phyloP scores from a whole-genome alignment of 2,113 vertebrate species.

The Seriola quinqueradiata region DNA sequence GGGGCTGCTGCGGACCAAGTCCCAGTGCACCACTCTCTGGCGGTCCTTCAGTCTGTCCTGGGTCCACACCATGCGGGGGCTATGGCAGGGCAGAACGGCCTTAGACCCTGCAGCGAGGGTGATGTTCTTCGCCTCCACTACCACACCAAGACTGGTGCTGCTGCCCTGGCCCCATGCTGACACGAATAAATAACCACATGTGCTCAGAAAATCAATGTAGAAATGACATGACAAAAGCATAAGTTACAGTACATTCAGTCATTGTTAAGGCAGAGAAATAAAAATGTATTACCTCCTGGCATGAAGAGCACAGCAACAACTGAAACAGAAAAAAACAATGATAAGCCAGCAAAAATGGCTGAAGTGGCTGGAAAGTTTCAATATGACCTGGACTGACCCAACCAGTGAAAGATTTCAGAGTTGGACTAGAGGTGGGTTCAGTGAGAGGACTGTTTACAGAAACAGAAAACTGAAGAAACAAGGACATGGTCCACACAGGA shows the following conservation, averaged over 20 bases:
- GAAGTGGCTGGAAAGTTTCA: neutral
- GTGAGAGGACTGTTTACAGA: conserved; percentile 34
- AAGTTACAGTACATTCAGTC: neutral
- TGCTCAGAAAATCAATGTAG: neutral
- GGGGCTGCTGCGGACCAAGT: conserved; percentile 84
- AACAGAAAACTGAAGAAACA: conserved; percentile 4
- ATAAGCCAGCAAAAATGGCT: conserved; percentile 21
- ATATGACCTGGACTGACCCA: conserved; percentile 25
- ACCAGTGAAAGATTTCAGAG: neutral
- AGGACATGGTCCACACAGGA: neutral
- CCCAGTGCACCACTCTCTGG: conserved; percentile 97
- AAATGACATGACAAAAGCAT: neutral
- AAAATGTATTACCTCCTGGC: conserved; percentile 69
- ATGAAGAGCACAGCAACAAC: conserved; percentile 77
- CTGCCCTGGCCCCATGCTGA: conserved; percentile 80
- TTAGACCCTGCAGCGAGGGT: conserved; percentile 82
- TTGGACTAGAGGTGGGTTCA: conserved; percentile 51
- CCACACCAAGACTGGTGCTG: conserved; percentile 75
- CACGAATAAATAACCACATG: conserved; percentile 23
- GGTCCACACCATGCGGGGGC: conserved; percentile 93
- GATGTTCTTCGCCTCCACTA: conserved; percentile 88
- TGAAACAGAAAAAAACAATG: conserved; percentile 69
- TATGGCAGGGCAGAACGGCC: conserved; percentile 90
- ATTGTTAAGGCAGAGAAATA: neutral
- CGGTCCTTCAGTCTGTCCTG: conserved; percentile 92